Percentiles rank a stretch among this genome's conserved stretches.
These are phyloP conservation scores for Eleginops maclovinus DNA, from an alignment of 2,113 vertebrate genomes.

Conservation along the genomic window DNA sequence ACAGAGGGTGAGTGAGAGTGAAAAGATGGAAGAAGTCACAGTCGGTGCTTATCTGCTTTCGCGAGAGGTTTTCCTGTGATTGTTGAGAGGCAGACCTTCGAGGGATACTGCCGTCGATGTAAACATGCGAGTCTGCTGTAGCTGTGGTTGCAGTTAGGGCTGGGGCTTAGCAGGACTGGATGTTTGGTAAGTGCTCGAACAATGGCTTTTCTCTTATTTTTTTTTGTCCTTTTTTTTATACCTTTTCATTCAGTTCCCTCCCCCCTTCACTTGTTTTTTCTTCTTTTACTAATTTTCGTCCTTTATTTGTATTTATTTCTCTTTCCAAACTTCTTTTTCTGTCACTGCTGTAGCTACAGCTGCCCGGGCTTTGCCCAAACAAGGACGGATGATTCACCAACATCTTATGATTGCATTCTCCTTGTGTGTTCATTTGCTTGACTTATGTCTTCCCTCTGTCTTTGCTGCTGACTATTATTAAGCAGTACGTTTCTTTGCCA, in stretches of 20 bases:
- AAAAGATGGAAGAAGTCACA: constrained; percentile 61
- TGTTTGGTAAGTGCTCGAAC: constrained; percentile 69
- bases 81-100: constrained; percentile 67
- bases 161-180: constrained; percentile 53
- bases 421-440: constrained; percentile 41
- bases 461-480: constrained; percentile 17
- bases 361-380: constrained; percentile 70
- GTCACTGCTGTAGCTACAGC: constrained; percentile 43
- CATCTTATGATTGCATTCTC: constrained; percentile 41
- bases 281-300: background rate
- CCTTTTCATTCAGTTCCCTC: constrained; percentile 3
- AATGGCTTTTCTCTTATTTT: background rate
- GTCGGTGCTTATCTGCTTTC: constrained; percentile 31
- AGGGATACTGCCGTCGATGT: constrained; percentile 63
- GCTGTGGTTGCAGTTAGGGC: constrained; percentile 36
- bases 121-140: constrained; percentile 62
- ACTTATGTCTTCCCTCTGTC: constrained; percentile 13
- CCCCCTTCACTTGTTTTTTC: constrained; percentile 2
- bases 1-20: constrained; percentile 51
- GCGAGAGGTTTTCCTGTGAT: constrained; percentile 75
- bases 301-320: constrained; percentile 14
- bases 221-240: background rate
- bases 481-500: background rate
- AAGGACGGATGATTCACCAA: constrained; percentile 64
- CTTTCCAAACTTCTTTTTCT: constrained; percentile 34